A percentile compares a stretch with the other conserved stretches of the same genome.
Evolutionary conservation across 2,113 vertebrate genomes (phyloP).

Genomic region (Pholis gunnellus): DNA sequence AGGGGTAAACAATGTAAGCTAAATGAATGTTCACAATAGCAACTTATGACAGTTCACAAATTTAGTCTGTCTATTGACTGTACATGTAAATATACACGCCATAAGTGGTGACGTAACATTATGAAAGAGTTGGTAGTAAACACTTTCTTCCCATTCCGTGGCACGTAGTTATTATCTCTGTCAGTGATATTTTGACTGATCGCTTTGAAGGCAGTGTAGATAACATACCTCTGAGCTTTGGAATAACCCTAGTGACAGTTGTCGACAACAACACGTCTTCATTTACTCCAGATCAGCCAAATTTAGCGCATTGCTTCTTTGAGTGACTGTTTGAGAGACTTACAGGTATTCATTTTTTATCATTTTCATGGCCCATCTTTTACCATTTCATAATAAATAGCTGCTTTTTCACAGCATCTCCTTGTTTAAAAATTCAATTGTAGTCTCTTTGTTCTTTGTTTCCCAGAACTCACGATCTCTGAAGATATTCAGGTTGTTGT

Average conservation of each 20-base stretch:
- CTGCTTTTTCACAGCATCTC: not conserved
- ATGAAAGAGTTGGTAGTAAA: not conserved
- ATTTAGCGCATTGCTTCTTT: not conserved
- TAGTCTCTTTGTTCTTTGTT: conserved; percentile 24
- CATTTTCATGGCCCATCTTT: not conserved
- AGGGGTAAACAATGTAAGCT: not conserved
- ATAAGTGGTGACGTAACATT: not conserved
- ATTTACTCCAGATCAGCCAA: not conserved
- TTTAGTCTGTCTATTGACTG: not conserved
- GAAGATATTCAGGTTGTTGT: conserved; percentile 43
- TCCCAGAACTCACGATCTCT: conserved; percentile 38
- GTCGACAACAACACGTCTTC: not conserved
- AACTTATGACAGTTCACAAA: not conserved
- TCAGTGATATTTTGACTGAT: not conserved
- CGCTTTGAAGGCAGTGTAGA: not conserved
- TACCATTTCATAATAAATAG: not conserved
- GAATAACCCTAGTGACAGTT: conserved; percentile 4
- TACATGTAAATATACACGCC: not conserved
- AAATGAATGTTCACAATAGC: not conserved
- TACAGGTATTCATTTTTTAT: not conserved
- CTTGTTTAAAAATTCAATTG: conserved; percentile 15
- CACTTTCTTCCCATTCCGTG: conserved; percentile 4
- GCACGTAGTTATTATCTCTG: conserved; percentile 39
- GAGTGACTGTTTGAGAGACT: not conserved
- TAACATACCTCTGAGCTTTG: conserved; percentile 7